phyloP scores from a whole-genome alignment of 2,888 invertebrate genomes.

The Xylota sylvarum region DNA sequence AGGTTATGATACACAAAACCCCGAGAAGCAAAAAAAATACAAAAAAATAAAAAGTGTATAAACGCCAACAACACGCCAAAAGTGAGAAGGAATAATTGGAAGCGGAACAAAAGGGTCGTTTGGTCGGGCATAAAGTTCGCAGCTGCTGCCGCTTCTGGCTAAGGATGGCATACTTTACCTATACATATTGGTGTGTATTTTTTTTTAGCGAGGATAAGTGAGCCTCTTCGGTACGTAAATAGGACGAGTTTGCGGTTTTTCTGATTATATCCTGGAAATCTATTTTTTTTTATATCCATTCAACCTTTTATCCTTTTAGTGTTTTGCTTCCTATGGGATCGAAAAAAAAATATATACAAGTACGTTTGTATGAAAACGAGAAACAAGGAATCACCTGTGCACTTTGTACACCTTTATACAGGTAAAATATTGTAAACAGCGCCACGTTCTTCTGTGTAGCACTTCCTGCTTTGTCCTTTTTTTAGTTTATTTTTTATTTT shows the following conservation, averaged over 20 bases:
- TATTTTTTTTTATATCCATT: constrained; percentile 44
- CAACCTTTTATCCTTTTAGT: constrained; percentile 59
- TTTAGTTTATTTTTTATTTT: too few species aligned
- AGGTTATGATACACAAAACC: constrained; percentile 19
- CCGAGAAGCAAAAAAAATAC: constrained; percentile 27
- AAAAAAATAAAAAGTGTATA: background rate
- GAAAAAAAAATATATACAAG: background rate
- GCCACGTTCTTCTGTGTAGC: constrained; percentile 25
- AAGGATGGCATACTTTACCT: constrained; percentile 53
- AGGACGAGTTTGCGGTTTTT: constrained; percentile 71
- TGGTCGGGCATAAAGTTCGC: constrained; percentile 55
- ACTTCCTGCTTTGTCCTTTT: constrained; percentile 55
- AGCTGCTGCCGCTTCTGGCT: constrained; percentile 52
- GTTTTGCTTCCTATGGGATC: constrained; percentile 52
- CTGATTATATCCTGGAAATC: constrained; percentile 69
- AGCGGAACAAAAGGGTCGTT: constrained; percentile 69
- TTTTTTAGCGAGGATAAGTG: constrained; percentile 56
- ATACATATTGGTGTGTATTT: constrained; percentile 10
- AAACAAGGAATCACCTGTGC: constrained; percentile 69
- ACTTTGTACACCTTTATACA: constrained; percentile 58
- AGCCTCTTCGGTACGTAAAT: constrained; percentile 66
- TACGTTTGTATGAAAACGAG: background rate
- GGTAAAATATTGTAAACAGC: constrained; percentile 51
- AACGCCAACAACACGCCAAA: constrained; percentile 37
- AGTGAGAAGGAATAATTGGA: constrained; percentile 55